phyloP scores from a whole-genome alignment of 2,113 vertebrate species.

The Myrmecobius fasciatus region DNA sequence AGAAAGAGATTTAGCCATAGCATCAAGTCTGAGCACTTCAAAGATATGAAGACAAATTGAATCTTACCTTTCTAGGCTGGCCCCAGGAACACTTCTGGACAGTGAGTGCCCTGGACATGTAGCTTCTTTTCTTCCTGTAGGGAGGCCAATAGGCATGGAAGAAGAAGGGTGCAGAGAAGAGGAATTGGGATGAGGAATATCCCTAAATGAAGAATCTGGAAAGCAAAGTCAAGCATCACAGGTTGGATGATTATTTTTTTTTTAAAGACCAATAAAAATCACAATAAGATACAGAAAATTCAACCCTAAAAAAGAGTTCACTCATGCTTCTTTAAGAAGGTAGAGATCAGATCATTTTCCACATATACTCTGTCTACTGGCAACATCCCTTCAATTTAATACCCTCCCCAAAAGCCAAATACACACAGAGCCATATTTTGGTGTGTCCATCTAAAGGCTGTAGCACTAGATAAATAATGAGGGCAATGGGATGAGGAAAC shows the following conservation, averaged over 20 bases:
- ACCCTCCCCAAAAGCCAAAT: neutral
- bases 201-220: conserved; percentile 90
- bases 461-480: conserved; percentile 30
- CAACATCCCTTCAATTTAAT: conserved; percentile 33
- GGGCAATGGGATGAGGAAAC: conserved; percentile 69
- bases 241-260: neutral
- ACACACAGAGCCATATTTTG: neutral
- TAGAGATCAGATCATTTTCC: conserved; percentile 21
- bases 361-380: conserved; percentile 13
- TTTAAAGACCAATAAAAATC: conserved; percentile 1
- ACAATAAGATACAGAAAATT: conserved; percentile 11
- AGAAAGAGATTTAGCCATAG: neutral
- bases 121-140: conserved; percentile 84
- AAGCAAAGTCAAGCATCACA: conserved; percentile 62
- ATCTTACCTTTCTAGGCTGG: conserved; percentile 88
- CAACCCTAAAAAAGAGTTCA: neutral
- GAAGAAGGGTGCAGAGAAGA: conserved; percentile 78
- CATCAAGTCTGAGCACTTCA: neutral
- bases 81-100: conserved; percentile 85
- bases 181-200: conserved; percentile 77
- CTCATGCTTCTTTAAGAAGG: fast-evolving
- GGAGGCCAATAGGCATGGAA: conserved; percentile 84
- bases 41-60: fast-evolving
- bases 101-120: conserved; percentile 70
- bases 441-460: neutral